Base-by-base conservation (phyloP, 1,140 invertebrate species). In the Lineus longissimus region DNA sequence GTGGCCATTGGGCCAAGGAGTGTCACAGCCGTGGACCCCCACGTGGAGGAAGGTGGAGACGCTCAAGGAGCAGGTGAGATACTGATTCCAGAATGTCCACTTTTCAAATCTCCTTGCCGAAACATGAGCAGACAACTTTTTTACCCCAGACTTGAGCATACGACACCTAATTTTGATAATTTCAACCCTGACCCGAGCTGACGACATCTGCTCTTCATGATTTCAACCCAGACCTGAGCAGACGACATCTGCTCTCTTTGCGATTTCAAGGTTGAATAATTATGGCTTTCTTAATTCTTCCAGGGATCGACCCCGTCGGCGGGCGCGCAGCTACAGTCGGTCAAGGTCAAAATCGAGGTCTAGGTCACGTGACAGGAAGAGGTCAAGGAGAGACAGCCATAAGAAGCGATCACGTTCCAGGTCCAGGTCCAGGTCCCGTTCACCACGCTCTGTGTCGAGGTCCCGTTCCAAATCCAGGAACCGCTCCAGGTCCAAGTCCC, bases 1-100 rank as follows among this genome's bases (percentile, higher is more conserved):
- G 72, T 29, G 82, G 82, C 2, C 82, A 82, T 58, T 81, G 80
- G 78, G 80, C 82, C 0, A 64, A 81, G 60, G 82, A 83, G 65
- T 82, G 81, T 70, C 80, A 77, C 27, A 77, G 82, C 55, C 71
- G 76, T 30, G 63, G 71, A 22, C 68, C 66, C 31, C 71, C 61
- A 62, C 74, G 55, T 17, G 41, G 45, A 11, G 40, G 64, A 54
- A 29, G 23, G 62, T 61, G 75, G 47, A 66, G 69, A 30, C 61
- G 70, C 59, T 31, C 66, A 13, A 55, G 68, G 25, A 45, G 61
- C 30, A 47, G 65, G 68, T 47, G 66, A 47, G 23, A 1, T 51
- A 4, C 11, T 54, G 19, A 40, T 40, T 33, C 4, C 15, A 36
- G 25, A 1, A 54, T 43, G 11, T 15, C 31, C n/a, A 4, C 13